phyloP scores from a whole-genome alignment of 2,888 invertebrate genomes.

The Gortyna flavago region DNA sequence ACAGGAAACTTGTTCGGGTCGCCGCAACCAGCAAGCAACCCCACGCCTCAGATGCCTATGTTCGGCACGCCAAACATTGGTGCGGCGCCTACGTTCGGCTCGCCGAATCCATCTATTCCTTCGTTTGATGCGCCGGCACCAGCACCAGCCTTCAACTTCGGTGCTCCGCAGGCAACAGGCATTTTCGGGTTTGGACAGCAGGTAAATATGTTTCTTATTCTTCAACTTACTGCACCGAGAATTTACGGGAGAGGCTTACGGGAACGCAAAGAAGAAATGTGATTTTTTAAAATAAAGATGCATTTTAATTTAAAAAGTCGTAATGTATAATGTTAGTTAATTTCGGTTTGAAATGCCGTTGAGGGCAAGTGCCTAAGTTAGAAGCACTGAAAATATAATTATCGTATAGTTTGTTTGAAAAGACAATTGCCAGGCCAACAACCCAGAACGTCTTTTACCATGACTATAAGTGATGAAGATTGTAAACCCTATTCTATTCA shows the following conservation, averaged over 20 bases:
- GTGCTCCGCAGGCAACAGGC: conserved; percentile 69
- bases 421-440: not conserved
- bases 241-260: conserved; percentile 36
- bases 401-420: not conserved
- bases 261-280: conserved; percentile 40
- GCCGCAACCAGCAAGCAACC: conserved; percentile 65
- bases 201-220: conserved; percentile 68
- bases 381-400: not conserved
- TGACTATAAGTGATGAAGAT: conserved; percentile 13
- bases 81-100: conserved; percentile 74
- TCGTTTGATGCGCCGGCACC: conserved; percentile 74
- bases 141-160: conserved; percentile 79
- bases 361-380: conserved; percentile 2
- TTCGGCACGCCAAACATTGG: conserved; percentile 74
- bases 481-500: not conserved
- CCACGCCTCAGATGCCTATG: conserved; percentile 65
- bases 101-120: conserved; percentile 70
- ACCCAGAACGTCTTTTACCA: not conserved
- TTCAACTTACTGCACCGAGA: conserved; percentile 24
- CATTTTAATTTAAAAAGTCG: conserved; percentile 8
- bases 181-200: conserved; percentile 85
- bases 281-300: not conserved
- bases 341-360: conserved; percentile 12
- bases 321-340: not conserved
- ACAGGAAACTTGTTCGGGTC: conserved; percentile 75